Evolutionary conservation across 2,797 vertebrate species (phyloP).

Genomic region (Allobates femoralis): DNA sequence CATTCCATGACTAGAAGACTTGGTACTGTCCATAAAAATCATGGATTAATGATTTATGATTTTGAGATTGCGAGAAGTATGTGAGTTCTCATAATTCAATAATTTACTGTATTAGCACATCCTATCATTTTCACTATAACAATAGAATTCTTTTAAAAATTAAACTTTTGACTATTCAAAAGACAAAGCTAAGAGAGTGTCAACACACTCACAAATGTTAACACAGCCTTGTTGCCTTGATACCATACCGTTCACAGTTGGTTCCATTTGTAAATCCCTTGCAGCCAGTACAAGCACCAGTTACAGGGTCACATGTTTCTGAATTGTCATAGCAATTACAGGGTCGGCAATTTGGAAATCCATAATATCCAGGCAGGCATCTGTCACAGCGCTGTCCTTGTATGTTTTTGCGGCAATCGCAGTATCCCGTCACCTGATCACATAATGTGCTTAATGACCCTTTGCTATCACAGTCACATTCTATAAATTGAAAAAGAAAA

Average conservation of each 20-base stretch:
- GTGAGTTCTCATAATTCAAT: too few species aligned
- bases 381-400: constrained; percentile 77
- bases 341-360: constrained; percentile 82
- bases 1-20: too few species aligned
- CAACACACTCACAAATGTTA: not conserved
- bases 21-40: too few species aligned
- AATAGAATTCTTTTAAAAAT: not conserved
- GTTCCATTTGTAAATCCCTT: constrained; percentile 74
- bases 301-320: constrained; percentile 78
- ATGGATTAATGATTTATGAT: too few species aligned
- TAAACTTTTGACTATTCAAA: not conserved
- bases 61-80: too few species aligned
- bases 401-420: constrained; percentile 76
- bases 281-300: constrained; percentile 79
- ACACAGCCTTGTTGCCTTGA: not conserved
- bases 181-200: not conserved
- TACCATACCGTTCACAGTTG: constrained; percentile 84
- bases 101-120: not conserved
- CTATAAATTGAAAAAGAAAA: constrained; percentile 70
- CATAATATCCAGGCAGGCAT: constrained; percentile 80
- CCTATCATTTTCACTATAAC: not conserved
- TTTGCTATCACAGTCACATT: constrained; percentile 80
- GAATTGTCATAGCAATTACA: constrained; percentile 80
- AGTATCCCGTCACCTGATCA: constrained; percentile 84
- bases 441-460: constrained; percentile 79